Evolutionary conservation across 2,113 vertebrate species (phyloP).

Genomic region (Tapirus terrestris): DNA sequence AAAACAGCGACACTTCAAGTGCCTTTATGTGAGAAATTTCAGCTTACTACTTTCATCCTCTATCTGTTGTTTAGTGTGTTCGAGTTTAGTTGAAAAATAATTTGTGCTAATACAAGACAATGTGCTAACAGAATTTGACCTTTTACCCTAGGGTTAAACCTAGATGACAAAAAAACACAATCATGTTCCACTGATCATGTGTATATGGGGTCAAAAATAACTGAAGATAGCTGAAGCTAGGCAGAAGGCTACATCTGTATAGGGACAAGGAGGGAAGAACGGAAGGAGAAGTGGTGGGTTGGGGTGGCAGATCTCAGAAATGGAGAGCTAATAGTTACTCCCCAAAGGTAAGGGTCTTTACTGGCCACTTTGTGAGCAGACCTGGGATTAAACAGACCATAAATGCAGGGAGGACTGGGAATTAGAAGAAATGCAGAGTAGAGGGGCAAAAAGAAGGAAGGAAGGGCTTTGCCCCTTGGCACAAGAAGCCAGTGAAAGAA

Average conservation of each 20-base stretch:
- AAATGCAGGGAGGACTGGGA: neutral
- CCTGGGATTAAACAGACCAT: neutral
- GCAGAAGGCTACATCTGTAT: neutral
- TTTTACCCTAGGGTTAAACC: neutral
- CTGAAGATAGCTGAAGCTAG: neutral
- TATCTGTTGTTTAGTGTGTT: neutral
- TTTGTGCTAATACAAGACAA: neutral
- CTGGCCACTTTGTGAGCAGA: neutral
- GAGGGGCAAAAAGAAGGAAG: neutral
- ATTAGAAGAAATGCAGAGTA: neutral
- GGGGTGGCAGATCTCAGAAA: neutral
- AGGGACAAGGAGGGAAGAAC: neutral
- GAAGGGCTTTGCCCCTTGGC: neutral
- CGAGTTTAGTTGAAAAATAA: neutral
- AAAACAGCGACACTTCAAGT: neutral
- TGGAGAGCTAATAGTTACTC: neutral
- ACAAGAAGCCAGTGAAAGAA: neutral
- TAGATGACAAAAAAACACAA: neutral
- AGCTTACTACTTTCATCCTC: neutral
- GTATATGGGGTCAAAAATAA: neutral
- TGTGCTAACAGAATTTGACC: neutral
- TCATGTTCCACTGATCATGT: neutral
- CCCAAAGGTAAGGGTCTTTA: neutral
- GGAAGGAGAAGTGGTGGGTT: rapidly evolving
- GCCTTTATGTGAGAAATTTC: neutral